Evolutionary conservation across 2,113 vertebrate species (phyloP), one percentile per base, ranked within the genome.

Genomic region (Rhombomys opimus): DNA sequence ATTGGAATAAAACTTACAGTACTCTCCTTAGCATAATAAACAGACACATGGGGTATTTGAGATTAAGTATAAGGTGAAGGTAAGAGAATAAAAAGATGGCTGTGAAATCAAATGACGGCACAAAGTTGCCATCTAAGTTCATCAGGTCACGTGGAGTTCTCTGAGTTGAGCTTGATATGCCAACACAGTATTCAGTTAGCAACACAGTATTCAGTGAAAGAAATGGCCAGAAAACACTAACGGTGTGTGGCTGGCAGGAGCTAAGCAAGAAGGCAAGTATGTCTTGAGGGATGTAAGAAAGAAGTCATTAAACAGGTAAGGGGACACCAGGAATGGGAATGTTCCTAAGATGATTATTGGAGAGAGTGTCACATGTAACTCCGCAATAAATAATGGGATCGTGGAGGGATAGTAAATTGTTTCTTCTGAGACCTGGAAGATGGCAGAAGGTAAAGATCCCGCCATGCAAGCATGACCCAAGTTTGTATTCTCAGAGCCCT

Each of bases 401-500:
- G 13, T 68, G 27, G 32, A 2, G 59, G 91, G 27, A 82, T 91
- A 38, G 88, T 4, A 94, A 91, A 97, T 95, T 84, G 30, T 87
- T 82, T 75, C 76, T 96, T 77, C 88, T 38, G 6, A 3, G 14
- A 17, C 57, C 46, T n/a, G n/a, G 14, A 7, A 65, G 59, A 65
- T 85, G 59, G 13, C 14, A 84, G 81, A 38, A 38, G 80, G 57
- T 41, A 84, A 84, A 84, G 57, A 13, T 63, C 8, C 23, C 27
- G 23, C 61, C 59, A 46, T 65, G 59, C 7, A 65, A 85, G 38
- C 38, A 65, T 65, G 38, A 65, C n/a, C 20, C 38, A 22, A 63
- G 59, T 63, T 82, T 61, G 11, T n/a, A 84, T 63, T 61, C 54
- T 59, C 78, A 59, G 54, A 59, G 78, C 54, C 54, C 18, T 59